Conservation (phyloP, 2,113 vertebrate species). For the Mandrillus leucophaeus region DNA sequence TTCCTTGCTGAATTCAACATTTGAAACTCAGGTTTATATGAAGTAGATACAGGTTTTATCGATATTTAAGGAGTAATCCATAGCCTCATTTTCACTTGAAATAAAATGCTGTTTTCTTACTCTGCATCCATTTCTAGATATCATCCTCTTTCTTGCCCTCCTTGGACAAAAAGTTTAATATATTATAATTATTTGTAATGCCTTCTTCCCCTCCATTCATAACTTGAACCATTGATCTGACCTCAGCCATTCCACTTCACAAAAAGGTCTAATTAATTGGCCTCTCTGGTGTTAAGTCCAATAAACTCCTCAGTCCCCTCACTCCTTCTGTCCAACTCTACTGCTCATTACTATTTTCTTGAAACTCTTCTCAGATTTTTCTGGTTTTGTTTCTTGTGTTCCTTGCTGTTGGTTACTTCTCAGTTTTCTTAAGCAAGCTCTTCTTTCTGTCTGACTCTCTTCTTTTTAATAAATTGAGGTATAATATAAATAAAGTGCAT, state of each 20-base stretch:
- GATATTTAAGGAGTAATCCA: not conserved
- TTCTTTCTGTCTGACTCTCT: not conserved
- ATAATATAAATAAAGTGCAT: not conserved
- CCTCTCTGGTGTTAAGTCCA: not conserved
- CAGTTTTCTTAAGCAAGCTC: not conserved
- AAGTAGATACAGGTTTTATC: not conserved
- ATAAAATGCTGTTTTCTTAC: not conserved
- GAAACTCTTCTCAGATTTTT: not conserved
- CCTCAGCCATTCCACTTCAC: not conserved
- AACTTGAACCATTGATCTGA: not conserved
- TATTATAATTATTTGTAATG: not conserved
- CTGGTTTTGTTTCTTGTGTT: not conserved
- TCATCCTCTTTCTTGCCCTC: not conserved
- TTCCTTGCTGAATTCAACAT: not conserved
- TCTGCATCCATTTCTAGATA: not conserved
- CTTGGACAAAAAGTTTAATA: not conserved
- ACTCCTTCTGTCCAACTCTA: fast-evolving
- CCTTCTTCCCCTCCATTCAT: not conserved
- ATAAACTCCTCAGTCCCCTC: not conserved
- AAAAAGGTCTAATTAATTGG: not conserved
- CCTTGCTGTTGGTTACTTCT: not conserved
- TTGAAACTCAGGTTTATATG: not conserved
- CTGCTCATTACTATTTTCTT: not conserved
- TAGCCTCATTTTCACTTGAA: not conserved
- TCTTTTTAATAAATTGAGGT: not conserved